Conservation (phyloP, 1,140 invertebrate genomes). For the Zaprionus ghesquierei region DNA sequence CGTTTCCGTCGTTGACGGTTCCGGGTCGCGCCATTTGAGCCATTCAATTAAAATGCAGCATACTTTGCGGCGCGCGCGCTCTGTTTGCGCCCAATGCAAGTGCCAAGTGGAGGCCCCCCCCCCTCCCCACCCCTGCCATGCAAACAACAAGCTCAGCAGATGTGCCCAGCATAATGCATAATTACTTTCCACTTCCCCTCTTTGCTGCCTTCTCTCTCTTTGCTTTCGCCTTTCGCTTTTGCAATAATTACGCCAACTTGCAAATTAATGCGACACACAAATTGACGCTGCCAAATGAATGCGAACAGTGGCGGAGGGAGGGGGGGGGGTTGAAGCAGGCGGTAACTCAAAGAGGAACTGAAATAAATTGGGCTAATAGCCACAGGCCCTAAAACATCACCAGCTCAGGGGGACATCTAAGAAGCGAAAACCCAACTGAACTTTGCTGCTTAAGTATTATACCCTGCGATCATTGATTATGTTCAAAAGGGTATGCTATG, state of each 20-base stretch:
- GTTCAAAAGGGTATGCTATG: no score
- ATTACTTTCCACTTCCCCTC: constrained; percentile 1
- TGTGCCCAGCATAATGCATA: constrained; percentile 37
- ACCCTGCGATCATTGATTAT: no score
- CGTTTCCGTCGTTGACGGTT: constrained; percentile 45
- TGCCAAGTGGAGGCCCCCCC: constrained; percentile 5
- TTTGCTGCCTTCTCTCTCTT: not conserved
- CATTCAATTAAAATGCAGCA: constrained; percentile 71
- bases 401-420: not conserved
- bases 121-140: no score
- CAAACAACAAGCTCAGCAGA: constrained; percentile 1
- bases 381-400: not conserved
- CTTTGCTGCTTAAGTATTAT: no score
- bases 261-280: constrained; percentile 33
- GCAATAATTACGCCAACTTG: constrained; percentile 30
- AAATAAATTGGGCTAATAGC: constrained; percentile 18
- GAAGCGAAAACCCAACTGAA: not conserved
- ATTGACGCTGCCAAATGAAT: constrained; percentile 19
- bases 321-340: no score
- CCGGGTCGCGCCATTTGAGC: constrained; percentile 44
- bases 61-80: constrained; percentile 39
- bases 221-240: not conserved
- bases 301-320: not conserved
- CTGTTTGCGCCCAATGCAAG: constrained; percentile 1
- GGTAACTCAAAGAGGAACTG: not conserved